These are phyloP conservation scores for Dendrocopos noguchii DNA, from an alignment of 2,113 vertebrate species.

Conservation along the genomic window DNA sequence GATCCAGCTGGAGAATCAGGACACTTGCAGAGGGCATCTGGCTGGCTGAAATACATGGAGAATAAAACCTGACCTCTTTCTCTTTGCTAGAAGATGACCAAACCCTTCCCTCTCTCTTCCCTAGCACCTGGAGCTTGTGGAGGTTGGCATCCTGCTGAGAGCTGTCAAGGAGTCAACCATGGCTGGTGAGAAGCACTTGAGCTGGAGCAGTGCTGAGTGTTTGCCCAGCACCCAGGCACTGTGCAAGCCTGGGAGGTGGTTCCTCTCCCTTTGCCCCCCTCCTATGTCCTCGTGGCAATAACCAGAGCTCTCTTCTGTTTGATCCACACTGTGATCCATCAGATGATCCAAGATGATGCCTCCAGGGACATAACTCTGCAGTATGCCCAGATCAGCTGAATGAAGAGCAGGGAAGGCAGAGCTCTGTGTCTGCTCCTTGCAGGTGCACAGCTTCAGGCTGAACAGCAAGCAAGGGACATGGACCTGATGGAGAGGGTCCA, in stretches of 20 bases:
- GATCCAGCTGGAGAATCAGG: background rate
- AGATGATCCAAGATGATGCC: background rate
- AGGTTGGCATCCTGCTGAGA: background rate
- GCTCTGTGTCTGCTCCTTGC: background rate
- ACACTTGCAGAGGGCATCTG: background rate
- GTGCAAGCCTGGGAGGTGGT: too few relatives aligned
- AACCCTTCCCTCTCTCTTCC: background rate
- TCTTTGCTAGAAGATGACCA: background rate
- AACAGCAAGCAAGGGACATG: background rate
- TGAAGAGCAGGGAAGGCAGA: background rate
- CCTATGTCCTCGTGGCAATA: background rate
- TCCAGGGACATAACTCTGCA: background rate
- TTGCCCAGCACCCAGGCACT: too few relatives aligned
- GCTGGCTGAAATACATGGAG: background rate
- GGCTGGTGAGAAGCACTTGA: too few relatives aligned
- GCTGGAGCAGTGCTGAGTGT: too few relatives aligned
- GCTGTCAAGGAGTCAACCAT: background rate
- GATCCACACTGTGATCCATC: background rate
- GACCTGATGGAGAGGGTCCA: too few relatives aligned
- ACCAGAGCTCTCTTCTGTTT: background rate
- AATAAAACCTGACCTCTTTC: background rate
- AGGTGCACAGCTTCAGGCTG: fast-evolving
- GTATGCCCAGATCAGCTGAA: background rate
- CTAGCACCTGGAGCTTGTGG: too few relatives aligned
- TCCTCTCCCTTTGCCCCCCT: too few relatives aligned